Evolutionary conservation across 2,113 vertebrate species (phyloP).

Genomic region (Anoplopoma fimbria): DNA sequence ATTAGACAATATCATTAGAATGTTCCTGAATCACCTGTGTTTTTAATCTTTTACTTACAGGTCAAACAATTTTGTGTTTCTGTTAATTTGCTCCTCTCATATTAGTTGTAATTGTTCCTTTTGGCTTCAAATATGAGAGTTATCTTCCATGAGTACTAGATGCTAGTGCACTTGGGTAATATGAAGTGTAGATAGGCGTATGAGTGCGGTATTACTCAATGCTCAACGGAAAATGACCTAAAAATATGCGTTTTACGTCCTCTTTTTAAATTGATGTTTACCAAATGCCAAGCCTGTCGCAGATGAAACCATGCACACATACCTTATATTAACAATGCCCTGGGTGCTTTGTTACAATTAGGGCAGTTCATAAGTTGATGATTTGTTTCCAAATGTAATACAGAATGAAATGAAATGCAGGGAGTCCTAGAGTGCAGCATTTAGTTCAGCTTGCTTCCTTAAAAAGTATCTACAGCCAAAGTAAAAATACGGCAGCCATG

Average conservation of each 20-base stretch:
- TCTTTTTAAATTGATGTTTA: constrained; percentile 18
- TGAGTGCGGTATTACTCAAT: neutral
- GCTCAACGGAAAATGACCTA: neutral
- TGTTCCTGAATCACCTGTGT: neutral
- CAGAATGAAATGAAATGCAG: constrained; percentile 22
- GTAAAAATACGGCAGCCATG: neutral
- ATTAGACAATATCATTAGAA: neutral
- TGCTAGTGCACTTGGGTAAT: neutral
- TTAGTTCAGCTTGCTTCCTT: constrained; percentile 13
- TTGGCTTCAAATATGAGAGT: neutral
- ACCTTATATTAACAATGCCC: constrained; percentile 1
- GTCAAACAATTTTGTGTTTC: neutral
- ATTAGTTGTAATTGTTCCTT: neutral
- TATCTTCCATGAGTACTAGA: neutral
- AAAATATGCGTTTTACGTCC: neutral
- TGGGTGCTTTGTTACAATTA: constrained; percentile 31
- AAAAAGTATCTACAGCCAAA: neutral
- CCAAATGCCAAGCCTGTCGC: constrained; percentile 8
- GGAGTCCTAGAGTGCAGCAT: constrained; percentile 4
- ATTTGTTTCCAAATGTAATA: constrained; percentile 45
- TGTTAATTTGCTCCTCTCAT: neutral
- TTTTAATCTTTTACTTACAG: neutral
- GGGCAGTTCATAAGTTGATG: constrained; percentile 26
- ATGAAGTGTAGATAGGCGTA: neutral
- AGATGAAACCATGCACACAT: neutral